Evolutionary conservation across 2,113 vertebrate genomes (phyloP), one percentile per base, ranked within the genome.

Genomic region (Meriones unguiculatus): DNA sequence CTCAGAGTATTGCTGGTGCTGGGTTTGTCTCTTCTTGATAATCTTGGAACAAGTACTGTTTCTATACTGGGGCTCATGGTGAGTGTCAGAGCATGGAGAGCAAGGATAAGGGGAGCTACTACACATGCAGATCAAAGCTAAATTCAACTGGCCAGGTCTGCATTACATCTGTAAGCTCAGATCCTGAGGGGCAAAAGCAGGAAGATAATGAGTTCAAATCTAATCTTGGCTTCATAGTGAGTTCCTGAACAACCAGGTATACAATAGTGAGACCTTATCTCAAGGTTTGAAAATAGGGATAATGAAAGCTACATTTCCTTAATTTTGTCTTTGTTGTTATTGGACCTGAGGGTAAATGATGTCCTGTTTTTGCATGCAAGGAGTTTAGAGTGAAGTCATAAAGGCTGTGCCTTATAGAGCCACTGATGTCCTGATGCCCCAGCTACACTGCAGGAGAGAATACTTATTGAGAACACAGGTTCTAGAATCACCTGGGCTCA

Each of bases 371-470:
- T 17, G 4, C 24, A 52, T 1, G 14, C 0, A 3, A 35, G 35
- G 7, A 82, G 1, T 13, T 50, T 64, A 85, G 86, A 52, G 76
- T 67, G 38, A 87, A 38, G 50, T 78, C n/a, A 65, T 5, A 5
- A 32, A 2, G 13, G 72, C 1, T 14, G 35, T 14, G 5, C 8
- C 13, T 62, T 25, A 3, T 2, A 7, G 38, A 64, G 64, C 0
- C 0, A 3, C 15, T 0, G 8, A 57, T 3, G 5, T 1, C 15
- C 57, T 18, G 75, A 59, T n/a, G 7, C 25, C 20, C 46, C 38
- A 10, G 24, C 20, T 15, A 54, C 15, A 17, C 54, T 30, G 8
- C 69, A 25, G 9, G 18, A 80, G 57, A 32, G 30, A 59, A 14
- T 0, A 10, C 3, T 30, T 13, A 24, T 0, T 81, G 5, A 15